These are phyloP conservation scores for Saccostrea glomerata DNA, from an alignment of 1,140 invertebrate species.

Conservation along the genomic window DNA sequence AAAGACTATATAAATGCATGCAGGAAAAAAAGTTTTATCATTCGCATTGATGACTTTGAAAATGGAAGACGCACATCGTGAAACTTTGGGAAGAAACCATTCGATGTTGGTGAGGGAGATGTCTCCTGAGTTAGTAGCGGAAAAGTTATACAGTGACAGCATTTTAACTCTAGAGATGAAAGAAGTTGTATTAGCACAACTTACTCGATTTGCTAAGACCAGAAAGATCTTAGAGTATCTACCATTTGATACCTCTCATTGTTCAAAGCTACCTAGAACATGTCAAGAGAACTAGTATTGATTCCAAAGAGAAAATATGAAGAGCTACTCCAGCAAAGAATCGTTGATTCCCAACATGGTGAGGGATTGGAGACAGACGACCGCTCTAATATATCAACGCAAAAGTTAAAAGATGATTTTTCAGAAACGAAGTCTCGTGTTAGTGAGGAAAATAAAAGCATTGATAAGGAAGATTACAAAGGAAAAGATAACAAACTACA, in stretches of 20 bases:
- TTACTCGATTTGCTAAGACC: background rate
- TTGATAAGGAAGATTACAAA: background rate
- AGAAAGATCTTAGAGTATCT: background rate
- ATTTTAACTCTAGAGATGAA: conserved; percentile 7
- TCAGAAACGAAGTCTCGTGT: background rate
- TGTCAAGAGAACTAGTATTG: conserved; percentile 6
- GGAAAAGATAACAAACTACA: background rate
- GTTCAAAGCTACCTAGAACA: background rate
- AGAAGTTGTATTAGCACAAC: background rate
- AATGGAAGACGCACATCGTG: background rate
- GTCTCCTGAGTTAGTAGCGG: background rate
- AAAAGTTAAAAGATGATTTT: background rate
- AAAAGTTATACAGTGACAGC: background rate
- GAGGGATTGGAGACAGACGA: background rate
- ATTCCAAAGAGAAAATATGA: conserved; percentile 14
- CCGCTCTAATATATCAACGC: background rate
- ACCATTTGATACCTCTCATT: background rate
- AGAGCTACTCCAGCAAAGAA: background rate
- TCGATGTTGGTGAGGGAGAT: background rate
- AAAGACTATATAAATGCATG: background rate
- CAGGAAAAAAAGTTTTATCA: background rate
- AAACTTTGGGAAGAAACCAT: background rate
- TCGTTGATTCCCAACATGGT: background rate
- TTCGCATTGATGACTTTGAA: background rate
- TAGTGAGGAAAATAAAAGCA: background rate